Evolutionary conservation across 2,888 invertebrate species (phyloP), one percentile per base, ranked within the genome.

Genomic region (Diaphora mendica): DNA sequence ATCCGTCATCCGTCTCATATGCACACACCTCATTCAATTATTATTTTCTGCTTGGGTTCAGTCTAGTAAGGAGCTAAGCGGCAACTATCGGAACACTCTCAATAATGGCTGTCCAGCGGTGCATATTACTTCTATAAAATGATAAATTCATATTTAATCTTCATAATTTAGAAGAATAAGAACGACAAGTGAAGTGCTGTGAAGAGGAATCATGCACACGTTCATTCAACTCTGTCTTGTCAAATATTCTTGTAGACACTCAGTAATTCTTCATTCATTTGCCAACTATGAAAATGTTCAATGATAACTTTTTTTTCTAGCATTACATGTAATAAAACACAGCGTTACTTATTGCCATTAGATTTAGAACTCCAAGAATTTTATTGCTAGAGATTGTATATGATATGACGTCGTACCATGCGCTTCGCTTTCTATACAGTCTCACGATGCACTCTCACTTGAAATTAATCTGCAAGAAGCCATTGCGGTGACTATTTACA

Each of bases 401-500:
- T 59, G 23, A 42, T 9, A 15, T n/a, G 44, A 66, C 67, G 48
- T 70, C 23, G 33, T 67, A 26, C 51, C 68, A 26, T 71, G 68
- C 72, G 71, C 70, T 64, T 72, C 79, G 79, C 79, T 90, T 85
- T 88, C 90, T 88, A 89, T 86, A 87, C 80, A 71, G 79, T 75
- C 80, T 82, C 78, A 79, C 83, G 84, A 83, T 91, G 91, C 90
- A 92, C 91, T 91, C 89, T 92, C 92, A 91, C 91, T 94, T 90
- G 91, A 93, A 94, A 94, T 94, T 93, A 94, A 94, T 94, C 92
- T 93, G 89, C 91, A 91, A 92, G 94, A 92, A 93, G 91, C 91
- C 89, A 89, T 89, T 88, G 92, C 92, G 93, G 93, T 91, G 92
- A 93, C 91, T 94, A 92, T 95, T 95, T 94, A 93, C 94, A 93